These are phyloP conservation scores for Contarinia nasturtii DNA, from an alignment of 1,140 invertebrate species.

Conservation along the genomic window DNA sequence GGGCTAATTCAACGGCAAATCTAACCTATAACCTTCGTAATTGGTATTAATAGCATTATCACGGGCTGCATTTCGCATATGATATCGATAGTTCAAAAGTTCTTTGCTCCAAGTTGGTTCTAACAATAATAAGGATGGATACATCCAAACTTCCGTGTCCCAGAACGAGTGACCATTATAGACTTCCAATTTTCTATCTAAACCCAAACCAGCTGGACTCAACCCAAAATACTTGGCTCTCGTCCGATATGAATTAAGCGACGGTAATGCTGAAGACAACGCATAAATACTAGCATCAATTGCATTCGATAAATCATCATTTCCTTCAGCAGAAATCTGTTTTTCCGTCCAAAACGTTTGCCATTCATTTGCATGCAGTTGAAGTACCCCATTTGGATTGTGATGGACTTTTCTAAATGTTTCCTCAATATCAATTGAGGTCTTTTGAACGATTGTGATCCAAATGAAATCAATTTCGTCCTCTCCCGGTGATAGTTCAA, in stretches of 20 bases:
- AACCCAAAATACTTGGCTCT: conserved; percentile 28
- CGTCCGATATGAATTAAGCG: not conserved
- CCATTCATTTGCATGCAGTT: not conserved
- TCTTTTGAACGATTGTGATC: not conserved
- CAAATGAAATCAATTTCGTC: not conserved
- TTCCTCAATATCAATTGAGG: not conserved
- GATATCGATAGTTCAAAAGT: conserved; percentile 13
- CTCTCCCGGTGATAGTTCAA: not conserved
- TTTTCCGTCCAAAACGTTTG: not conserved
- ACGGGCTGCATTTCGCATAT: conserved; percentile 10
- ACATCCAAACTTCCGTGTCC: conserved; percentile 24
- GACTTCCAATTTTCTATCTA: conserved; percentile 23
- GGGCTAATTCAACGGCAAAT: no score
- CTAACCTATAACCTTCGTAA: conserved; percentile 14
- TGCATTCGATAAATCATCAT: not conserved
- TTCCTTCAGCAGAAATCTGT: not conserved
- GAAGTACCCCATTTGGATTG: not conserved
- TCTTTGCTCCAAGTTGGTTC: conserved; percentile 10
- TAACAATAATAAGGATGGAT: conserved; percentile 14
- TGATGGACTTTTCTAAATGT: not conserved
- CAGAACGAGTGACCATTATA: conserved; percentile 21
- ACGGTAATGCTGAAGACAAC: not conserved
- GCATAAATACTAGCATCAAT: not conserved
- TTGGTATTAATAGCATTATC: conserved; percentile 14
- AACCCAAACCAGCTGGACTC: conserved; percentile 32